Base-by-base conservation (phyloP, 2,888 invertebrate species). In the Agrotis clavis region DNA sequence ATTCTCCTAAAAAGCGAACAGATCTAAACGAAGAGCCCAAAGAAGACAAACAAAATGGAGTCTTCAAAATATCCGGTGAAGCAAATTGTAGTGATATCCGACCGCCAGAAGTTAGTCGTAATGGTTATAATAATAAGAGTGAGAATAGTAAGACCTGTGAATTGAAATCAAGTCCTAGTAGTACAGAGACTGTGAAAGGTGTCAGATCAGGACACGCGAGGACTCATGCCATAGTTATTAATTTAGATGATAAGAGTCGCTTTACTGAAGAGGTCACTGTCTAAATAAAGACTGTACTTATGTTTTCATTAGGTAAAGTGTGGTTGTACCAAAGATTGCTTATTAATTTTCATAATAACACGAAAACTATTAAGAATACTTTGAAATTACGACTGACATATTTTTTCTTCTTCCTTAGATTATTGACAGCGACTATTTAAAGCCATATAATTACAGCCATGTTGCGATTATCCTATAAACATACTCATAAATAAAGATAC, bases 261-360 rank as follows among this genome's bases (percentile, higher is more conserved):
- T 98, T 98, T 92, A 98, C 98, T 59, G 98, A 98, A 92, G 98
- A 98, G 92, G 98, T 98, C 80, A 98, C 98, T 64, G 98, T 98
- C 86, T 98, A 96, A 90, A 76, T 82, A 66, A 90, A 91, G 90
- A 90, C 91, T 93, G 92, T 93, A 92, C 90, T 92, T 91, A 92
- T 69, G 72, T 75, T 81, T 85, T 81, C 18, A 50, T 77, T 85
- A 79, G 60, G 18, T 51, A 61, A 48, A 25, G 68, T 63, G 50
- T 74, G 71, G 66, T 51, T 80, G 66, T 79, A 82, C 74, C 77
- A 74, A 67, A 61, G 41, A 61, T 67, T 60, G 51, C 13, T 53
- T 4, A 6, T 30, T 9, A 67, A 67, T 45, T 50, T 13, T 25
- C 2, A 60, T 13, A 4, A 41, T 25, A 1, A 47, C 13, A 64